Evolutionary conservation across 2,888 invertebrate genomes (phyloP), one percentile per base, ranked within the genome.

Genomic region (Tigriopus californicus): DNA sequence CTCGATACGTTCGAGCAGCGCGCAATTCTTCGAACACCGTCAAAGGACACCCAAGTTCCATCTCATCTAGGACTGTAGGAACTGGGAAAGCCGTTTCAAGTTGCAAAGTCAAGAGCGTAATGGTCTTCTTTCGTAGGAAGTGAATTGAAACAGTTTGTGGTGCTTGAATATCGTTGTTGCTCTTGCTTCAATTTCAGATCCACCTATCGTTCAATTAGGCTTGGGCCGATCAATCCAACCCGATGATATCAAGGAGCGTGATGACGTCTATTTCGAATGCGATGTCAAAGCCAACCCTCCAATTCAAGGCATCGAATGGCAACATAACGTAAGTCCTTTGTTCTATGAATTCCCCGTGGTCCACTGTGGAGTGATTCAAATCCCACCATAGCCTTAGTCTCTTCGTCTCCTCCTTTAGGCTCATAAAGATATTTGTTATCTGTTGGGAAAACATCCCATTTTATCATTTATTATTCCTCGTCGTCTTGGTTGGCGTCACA

Each of bases 251-350:
- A 52, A 55, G 41, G 52, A 62, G 41, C 61, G 61, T 1, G 63
- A 56, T 25, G 63, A 63, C 41, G 62, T 63, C 6, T 63, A 63
- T 52, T 63, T 63, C 58, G 63, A 63, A 22, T 63, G 63, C 54
- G 60, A 51, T n/a, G 47, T 56, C 11, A 61, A 53, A 10, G 46
- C 63, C 55, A 63, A 63, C 44, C 62, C 62, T 20, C 59, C 62
- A 6, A 18, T 41, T 41, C 53, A 33, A 33, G 33, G 33, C 33
- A 33, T 33, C 33, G 33, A 33, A 33, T 33, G 33, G 33, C 33
- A 24, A 18, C 6, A 15, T 49, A 24, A 24, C 15, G 2, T 12
- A 49, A 49, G 13, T 25, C 15, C 15, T 49, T 12, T n/a, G n/a
- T n/a, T n/a, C n/a, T n/a, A n/a, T n/a, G n/a, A n/a, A n/a, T n/a